Evolutionary conservation across 92 coral and sea anemone genomes (phyloP), one percentile per base, ranked within the genome.

Genomic region (Plumapathes pennacea): DNA sequence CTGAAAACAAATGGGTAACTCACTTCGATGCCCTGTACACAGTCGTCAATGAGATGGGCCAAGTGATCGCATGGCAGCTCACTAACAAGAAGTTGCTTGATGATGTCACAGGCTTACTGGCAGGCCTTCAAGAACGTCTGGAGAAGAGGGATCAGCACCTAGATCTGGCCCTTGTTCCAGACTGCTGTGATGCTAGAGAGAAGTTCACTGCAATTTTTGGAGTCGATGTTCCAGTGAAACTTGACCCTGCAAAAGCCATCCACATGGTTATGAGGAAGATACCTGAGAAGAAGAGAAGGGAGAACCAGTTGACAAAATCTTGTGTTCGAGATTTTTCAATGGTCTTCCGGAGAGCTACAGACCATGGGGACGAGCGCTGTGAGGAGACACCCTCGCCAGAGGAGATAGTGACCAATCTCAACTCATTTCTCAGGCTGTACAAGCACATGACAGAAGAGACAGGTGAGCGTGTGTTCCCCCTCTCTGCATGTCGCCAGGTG

Each of bases 1-100:
- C 58, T 39, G 65, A 40, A 10, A 78, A 69, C 23, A 76, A 69
- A 43, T 82, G 89, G 89, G 57, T 54, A 30, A 54, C 83, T 5
- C 72, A 66, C 50, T 75, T 59, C 57, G 68, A 75, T 29, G 46
- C 60, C 56, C 40, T 82, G 12, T 82, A 57, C 51, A 72, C 89
- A 10, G 61, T 82, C 30, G 68, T 75, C 78, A 82, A 82, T 67
- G 89, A 82, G 48, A 67, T 67, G 38, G 89, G 89, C 14, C 89
- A 82, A 50, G 78, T 76, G 27, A 33, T 82, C 17, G 78, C 89
- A 2, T 82, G 89, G 89, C 80, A 82, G 63, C 67, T 64, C 39
- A 82, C 78, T 32, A 82, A 62, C 41, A 79, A 72, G 13, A 76
- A 32, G 36, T 58, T 49, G 18, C 68, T 49, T 12, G 41, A 61